A percentile compares a stretch with the other conserved stretches of the same genome.
Conservation (phyloP, 2,797 vertebrate genomes). For the Florisuga fusca region DNA sequence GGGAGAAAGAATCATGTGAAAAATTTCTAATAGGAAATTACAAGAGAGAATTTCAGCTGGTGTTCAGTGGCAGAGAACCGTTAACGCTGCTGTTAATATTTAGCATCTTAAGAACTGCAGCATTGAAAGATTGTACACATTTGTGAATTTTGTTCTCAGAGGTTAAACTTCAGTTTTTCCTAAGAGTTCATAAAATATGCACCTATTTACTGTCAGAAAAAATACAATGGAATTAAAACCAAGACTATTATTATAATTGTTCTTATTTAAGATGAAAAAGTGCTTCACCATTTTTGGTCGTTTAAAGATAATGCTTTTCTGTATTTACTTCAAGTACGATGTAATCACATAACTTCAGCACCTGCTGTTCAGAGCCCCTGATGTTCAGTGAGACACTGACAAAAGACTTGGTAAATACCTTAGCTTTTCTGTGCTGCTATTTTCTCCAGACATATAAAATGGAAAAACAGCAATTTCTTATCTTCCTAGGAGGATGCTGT, state of each 20-base stretch:
- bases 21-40: background rate
- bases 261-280: background rate
- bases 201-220: background rate
- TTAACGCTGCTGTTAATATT: background rate
- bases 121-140: background rate
- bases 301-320: background rate
- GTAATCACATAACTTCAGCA: background rate
- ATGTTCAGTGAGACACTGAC: background rate
- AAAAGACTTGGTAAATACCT: conserved; percentile 30
- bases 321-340: background rate
- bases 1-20: background rate
- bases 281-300: background rate
- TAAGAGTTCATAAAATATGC: background rate
- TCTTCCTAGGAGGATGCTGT: conserved; percentile 25
- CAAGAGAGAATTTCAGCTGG: background rate
- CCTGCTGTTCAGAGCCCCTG: background rate
- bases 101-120: background rate
- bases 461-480: conserved; percentile 47
- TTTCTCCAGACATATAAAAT: conserved; percentile 13
- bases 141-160: background rate
- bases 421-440: background rate
- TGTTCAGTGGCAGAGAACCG: background rate
- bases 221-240: background rate
- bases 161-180: background rate
- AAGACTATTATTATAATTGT: background rate